Evolutionary conservation across 2,888 invertebrate genomes (phyloP), one percentile per base, ranked within the genome.

Genomic region (Drosophila glabriapex): DNA sequence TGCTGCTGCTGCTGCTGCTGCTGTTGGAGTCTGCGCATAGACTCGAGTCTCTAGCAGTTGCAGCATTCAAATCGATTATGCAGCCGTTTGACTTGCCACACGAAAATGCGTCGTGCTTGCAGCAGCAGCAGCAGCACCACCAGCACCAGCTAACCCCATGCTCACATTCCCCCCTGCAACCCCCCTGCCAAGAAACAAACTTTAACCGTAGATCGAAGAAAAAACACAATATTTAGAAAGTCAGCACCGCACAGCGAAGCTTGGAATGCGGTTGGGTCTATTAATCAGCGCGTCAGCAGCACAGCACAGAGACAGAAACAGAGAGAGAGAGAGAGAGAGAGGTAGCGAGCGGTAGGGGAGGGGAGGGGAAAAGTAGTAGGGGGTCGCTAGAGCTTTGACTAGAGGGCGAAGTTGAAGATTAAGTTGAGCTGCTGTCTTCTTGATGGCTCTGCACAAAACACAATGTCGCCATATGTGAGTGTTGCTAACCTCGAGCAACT

Each of bases 241-340:
- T 87, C 91, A 82, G 89, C 85, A 67, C 67, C 59, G 68, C 63
- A 67, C 65, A 68, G 68, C 63, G 65, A 56, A 53, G 91, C 74
- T 89, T 89, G 87, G 91, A 88, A 88, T 91, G 87, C 90, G 87
- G 90, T 79, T 83, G 90, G 76, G 85, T 82, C 87, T 90, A 91
- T 88, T 91, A 88, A 88, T 88, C 87, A 88, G 90, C 85, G 71
- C 71, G 90, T 82, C 90, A 85, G 71, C 71, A 60, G 67, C 14
- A 49, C 28, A 14, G 52, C 41, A 33, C 39, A 10, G 28, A 22
- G 29, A 29, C 0, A 22, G 16, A 28, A 0, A 56, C 1, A n/a
- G 31, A 4, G 19, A 25, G 14, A 4, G 10, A 14, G n/a, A 46
- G 12, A 14, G 25, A 9, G 39, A 4, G 5, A 2, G 46, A 12